phyloP scores from a whole-genome alignment of 2,797 vertebrate genomes.

The Mycteria americana region DNA sequence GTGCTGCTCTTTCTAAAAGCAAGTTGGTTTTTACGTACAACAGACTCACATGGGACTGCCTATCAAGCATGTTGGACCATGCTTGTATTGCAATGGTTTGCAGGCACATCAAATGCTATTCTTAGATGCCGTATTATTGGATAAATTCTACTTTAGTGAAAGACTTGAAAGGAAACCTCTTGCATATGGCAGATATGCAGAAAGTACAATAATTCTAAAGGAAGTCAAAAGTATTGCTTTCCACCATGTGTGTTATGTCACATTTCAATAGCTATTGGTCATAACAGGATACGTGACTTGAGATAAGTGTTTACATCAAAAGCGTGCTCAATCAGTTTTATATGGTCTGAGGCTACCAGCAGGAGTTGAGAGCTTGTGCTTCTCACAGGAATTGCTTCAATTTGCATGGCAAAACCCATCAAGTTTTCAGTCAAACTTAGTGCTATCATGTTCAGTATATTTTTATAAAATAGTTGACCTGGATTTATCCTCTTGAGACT shows the following conservation, averaged over 20 bases:
- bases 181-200: background rate
- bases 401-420: background rate
- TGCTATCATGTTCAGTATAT: background rate
- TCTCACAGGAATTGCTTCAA: background rate
- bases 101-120: background rate
- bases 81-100: background rate
- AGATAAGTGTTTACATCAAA: background rate
- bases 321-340: rapidly evolving
- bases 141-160: background rate
- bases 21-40: rapidly evolving
- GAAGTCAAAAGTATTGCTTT: background rate
- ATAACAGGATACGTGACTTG: background rate
- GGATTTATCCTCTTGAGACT: background rate
- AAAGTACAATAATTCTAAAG: background rate
- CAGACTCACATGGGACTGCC: background rate
- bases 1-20: background rate
- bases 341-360: background rate
- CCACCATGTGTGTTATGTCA: background rate
- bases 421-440: background rate
- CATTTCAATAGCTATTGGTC: background rate
- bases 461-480: background rate
- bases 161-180: background rate
- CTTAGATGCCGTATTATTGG: background rate
- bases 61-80: background rate
- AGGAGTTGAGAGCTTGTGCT: background rate